Evolutionary conservation across 2,888 invertebrate genomes (phyloP).

Genomic region (Amphipyra tragopoginis): DNA sequence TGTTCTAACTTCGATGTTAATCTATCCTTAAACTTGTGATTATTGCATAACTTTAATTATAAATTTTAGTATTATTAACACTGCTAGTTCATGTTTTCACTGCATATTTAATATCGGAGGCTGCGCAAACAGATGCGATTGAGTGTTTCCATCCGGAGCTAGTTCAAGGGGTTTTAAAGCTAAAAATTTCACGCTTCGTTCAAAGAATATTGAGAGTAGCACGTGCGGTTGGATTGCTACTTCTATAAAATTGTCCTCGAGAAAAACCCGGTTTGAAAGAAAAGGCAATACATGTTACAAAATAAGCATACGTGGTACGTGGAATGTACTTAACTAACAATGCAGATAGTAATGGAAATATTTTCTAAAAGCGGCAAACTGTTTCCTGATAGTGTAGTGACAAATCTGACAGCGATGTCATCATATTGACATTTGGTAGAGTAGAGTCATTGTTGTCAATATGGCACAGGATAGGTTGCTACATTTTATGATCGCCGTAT

Average conservation of each 20-base stretch:
- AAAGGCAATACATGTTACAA: slow-evolving; percentile 45
- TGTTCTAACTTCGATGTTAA: slow-evolving; percentile 5
- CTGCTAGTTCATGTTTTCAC: slow-evolving; percentile 1
- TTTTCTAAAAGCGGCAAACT: slow-evolving; percentile 27
- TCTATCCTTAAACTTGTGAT: slow-evolving; percentile 17
- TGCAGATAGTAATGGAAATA: slow-evolving; percentile 33
- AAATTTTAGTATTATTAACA: slow-evolving; percentile 16
- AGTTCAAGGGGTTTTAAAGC: slow-evolving; percentile 13
- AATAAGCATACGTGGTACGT: slow-evolving; percentile 33
- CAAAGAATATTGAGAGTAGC: slow-evolving; percentile 29
- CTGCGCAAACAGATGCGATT: slow-evolving; percentile 11
- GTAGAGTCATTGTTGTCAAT: slow-evolving; percentile 48
- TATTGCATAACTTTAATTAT: slow-evolving; percentile 31
- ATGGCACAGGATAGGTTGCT: slow-evolving; percentile 19
- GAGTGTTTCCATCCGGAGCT: slow-evolving; percentile 4
- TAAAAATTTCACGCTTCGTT: slow-evolving; percentile 29
- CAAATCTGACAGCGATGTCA: slow-evolving; percentile 22
- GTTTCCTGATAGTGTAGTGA: slow-evolving; percentile 21
- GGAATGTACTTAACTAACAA: slow-evolving; percentile 21
- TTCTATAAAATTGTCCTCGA: slow-evolving; percentile 32
- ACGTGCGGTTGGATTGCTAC: slow-evolving; percentile 31
- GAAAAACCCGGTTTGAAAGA: slow-evolving; percentile 37
- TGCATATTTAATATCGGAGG: slow-evolving; percentile 1
- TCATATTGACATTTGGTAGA: slow-evolving; percentile 38
- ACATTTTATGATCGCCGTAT: slow-evolving; percentile 16